A percentile compares a stretch with the other conserved stretches of the same genome.
Conservation (phyloP, 2,888 invertebrate genomes). For the Buathra laborator region DNA sequence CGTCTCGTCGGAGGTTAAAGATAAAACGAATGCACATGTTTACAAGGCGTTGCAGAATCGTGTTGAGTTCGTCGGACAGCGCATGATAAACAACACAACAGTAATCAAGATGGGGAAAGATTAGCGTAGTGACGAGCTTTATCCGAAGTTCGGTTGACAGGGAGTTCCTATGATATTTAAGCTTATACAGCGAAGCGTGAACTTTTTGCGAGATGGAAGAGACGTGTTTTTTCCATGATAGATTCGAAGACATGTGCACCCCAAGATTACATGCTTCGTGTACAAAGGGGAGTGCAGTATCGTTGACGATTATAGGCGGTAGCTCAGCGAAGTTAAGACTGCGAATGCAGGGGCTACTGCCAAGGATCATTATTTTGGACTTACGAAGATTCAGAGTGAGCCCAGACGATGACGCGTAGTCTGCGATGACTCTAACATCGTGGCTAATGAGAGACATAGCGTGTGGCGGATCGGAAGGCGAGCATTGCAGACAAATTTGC, state of each 20-base stretch:
- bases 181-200: not conserved
- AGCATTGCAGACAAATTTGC: not conserved
- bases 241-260: not conserved
- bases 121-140: too few relatives aligned
- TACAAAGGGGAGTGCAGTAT: not conserved
- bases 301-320: not conserved
- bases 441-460: not conserved
- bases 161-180: too few relatives aligned
- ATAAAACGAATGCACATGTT: not conserved
- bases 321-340: not conserved
- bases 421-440: not conserved
- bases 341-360: not conserved
- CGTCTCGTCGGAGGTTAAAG: not conserved
- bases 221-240: not conserved
- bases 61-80: slow-evolving; percentile 2
- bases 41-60: slow-evolving; percentile 28
- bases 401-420: not conserved
- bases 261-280: not conserved
- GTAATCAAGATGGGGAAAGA: slow-evolving; percentile 22
- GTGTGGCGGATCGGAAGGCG: not conserved
- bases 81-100: slow-evolving; percentile 34
- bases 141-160: too few relatives aligned
- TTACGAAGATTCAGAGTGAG: not conserved
- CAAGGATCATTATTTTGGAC: not conserved
- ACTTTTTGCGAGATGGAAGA: not conserved